These are phyloP conservation scores for Sinelater perroti DNA, from an alignment of 2,888 invertebrate genomes.

Conservation along the genomic window DNA sequence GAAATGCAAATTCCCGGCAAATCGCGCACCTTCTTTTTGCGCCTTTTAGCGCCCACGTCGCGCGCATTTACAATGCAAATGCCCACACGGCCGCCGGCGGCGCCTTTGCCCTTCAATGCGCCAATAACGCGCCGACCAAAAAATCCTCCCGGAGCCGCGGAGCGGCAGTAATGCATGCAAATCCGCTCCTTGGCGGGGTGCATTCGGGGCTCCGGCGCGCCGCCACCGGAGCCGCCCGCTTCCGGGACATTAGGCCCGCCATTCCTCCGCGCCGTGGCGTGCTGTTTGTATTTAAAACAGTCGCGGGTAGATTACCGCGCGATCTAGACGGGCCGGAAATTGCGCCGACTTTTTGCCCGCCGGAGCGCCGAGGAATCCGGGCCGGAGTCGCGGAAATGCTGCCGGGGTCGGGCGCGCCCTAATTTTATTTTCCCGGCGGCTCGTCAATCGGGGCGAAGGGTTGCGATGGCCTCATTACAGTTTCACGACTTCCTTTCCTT, in stretches of 20 bases:
- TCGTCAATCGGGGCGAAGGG: no score
- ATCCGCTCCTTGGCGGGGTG: slow-evolving; percentile 9
- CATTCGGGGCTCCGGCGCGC: no score
- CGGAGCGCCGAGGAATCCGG: no score
- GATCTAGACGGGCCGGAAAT: not conserved
- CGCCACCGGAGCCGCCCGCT: no score
- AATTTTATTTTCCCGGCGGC: no score
- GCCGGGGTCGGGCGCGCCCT: no score
- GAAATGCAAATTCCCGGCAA: no score
- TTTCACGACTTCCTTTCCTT: no score
- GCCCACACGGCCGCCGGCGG: slow-evolving; percentile 1
- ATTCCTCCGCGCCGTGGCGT: slow-evolving; percentile 6
- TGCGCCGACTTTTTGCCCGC: no score
- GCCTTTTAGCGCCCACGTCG: slow-evolving; percentile 3
- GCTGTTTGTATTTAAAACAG: slow-evolving; percentile 17
- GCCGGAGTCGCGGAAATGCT: not conserved
- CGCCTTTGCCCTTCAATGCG: slow-evolving; percentile 1
- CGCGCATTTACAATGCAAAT: slow-evolving; percentile 9
- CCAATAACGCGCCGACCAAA: slow-evolving; percentile 5
- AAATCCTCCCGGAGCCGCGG: not conserved
- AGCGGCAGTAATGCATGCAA: slow-evolving; percentile 7
- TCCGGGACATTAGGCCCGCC: slow-evolving; percentile 13
- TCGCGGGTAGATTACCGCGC: slow-evolving; percentile 2
- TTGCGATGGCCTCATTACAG: no score
- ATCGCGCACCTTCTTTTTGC: not conserved